These are phyloP conservation scores for Lutjanus campechanus DNA, from an alignment of 2,797 vertebrate genomes.

Conservation along the genomic window DNA sequence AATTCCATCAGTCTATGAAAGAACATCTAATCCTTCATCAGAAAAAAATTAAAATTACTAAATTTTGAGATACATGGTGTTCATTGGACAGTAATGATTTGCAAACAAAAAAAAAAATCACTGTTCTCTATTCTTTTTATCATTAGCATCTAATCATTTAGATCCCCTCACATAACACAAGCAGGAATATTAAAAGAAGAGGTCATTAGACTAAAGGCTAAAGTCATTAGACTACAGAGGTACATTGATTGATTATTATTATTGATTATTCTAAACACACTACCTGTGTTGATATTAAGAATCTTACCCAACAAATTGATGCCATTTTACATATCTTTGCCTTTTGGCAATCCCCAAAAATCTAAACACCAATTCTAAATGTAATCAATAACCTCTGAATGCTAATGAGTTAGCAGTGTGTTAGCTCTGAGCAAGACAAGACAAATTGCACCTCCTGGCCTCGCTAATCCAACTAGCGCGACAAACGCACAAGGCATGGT, in stretches of 20 bases:
- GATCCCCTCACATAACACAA: constrained; percentile 2
- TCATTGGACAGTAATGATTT: no score
- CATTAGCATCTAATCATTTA: neutral
- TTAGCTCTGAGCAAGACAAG: constrained; percentile 47
- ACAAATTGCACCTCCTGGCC: constrained; percentile 45
- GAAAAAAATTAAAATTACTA: neutral
- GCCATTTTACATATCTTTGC: neutral
- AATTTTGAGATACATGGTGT: neutral
- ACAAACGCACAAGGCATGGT: constrained; percentile 34
- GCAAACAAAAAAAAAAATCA: neutral
- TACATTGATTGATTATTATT: neutral
- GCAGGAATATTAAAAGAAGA: constrained; percentile 2
- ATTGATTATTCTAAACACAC: neutral
- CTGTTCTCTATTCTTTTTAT: neutral
- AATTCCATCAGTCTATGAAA: neutral
- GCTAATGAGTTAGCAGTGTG: constrained; percentile 49
- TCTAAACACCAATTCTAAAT: constrained; percentile 1
- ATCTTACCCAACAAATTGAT: neutral
- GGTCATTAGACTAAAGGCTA: neutral
- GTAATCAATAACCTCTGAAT: constrained; percentile 52
- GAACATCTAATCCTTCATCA: neutral
- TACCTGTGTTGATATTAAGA: neutral
- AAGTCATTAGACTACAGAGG: constrained; percentile 5
- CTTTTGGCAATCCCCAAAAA: neutral
- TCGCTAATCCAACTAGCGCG: constrained; percentile 37